Evolutionary conservation across 2,113 vertebrate genomes (phyloP).

Genomic region (Capreolus pygargus): DNA sequence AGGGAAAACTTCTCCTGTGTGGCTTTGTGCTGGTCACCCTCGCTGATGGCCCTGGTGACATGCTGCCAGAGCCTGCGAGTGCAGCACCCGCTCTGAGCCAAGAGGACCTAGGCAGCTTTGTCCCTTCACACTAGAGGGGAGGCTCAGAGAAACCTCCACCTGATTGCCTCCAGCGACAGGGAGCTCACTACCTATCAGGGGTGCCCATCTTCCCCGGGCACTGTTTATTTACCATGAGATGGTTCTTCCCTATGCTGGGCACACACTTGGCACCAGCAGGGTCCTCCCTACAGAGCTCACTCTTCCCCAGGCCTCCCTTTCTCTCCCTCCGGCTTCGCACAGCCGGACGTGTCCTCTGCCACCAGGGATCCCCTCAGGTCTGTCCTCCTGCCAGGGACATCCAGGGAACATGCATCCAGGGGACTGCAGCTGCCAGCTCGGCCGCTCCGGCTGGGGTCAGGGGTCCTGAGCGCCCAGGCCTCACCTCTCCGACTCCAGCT

Average conservation of each 20-base stretch:
- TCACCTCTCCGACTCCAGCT: constrained; percentile 95
- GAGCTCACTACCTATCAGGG: not conserved
- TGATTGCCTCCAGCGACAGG: not conserved
- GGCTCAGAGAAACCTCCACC: not conserved
- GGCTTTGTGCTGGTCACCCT: constrained; percentile 91
- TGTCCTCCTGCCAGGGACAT: not conserved
- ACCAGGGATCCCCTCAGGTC: fast-evolving
- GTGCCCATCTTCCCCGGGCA: not conserved
- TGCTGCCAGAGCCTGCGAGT: constrained; percentile 90
- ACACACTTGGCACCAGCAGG: not conserved
- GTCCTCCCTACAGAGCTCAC: not conserved
- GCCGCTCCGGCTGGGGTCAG: fast-evolving
- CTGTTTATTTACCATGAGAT: not conserved
- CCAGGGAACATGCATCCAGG: fast-evolving
- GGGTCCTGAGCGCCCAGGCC: fast-evolving
- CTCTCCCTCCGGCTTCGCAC: not conserved
- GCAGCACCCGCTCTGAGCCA: constrained; percentile 76
- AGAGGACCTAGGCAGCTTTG: constrained; percentile 56
- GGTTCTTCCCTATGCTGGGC: not conserved
- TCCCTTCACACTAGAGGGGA: not conserved
- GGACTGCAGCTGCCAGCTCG: not conserved
- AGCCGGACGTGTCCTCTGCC: not conserved
- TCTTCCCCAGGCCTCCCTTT: not conserved
- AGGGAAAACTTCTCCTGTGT: constrained; percentile 93
- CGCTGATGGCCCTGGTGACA: constrained; percentile 91